A percentile compares a stretch with the other conserved stretches of the same genome.
Conservation (phyloP, 2,888 invertebrate genomes). For the Pharmacophagus antenor region DNA sequence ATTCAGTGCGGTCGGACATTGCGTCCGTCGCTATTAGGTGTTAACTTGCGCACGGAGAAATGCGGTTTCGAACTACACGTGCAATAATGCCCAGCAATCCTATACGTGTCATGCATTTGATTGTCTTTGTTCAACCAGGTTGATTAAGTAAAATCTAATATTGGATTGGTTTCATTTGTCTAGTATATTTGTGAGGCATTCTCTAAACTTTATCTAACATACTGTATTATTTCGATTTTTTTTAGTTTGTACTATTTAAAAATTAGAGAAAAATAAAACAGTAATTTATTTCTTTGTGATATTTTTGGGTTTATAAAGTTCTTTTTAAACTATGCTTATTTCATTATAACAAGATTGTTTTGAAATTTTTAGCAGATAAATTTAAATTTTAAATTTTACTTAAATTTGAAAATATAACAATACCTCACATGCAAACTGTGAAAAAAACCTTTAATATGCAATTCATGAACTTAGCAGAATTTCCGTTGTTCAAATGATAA, state of each 20-base stretch:
- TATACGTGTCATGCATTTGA: constrained; percentile 24
- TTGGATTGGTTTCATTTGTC: not conserved
- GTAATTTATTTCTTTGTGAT: no score
- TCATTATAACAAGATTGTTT: no score
- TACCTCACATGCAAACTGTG: not conserved
- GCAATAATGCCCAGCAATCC: constrained; percentile 40
- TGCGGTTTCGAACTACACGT: constrained; percentile 43
- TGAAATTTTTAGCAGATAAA: no score
- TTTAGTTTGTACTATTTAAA: no score
- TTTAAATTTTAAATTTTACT: no score
- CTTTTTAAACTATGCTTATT: no score
- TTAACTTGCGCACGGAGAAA: constrained; percentile 43
- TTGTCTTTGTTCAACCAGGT: not conserved
- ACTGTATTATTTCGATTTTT: no score
- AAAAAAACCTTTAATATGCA: constrained; percentile 7
- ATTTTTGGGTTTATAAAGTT: no score
- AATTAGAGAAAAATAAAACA: no score
- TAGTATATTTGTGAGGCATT: not conserved
- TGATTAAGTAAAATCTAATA: not conserved
- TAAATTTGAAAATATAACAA: no score
- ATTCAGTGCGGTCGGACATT: constrained; percentile 45
- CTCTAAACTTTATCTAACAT: no score
- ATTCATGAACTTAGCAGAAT: constrained; percentile 11
- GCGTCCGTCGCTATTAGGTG: constrained; percentile 42
- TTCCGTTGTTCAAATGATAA: constrained; percentile 18